Evolutionary conservation across 2,888 invertebrate species (phyloP).

Genomic region (Drosophila testacea): DNA sequence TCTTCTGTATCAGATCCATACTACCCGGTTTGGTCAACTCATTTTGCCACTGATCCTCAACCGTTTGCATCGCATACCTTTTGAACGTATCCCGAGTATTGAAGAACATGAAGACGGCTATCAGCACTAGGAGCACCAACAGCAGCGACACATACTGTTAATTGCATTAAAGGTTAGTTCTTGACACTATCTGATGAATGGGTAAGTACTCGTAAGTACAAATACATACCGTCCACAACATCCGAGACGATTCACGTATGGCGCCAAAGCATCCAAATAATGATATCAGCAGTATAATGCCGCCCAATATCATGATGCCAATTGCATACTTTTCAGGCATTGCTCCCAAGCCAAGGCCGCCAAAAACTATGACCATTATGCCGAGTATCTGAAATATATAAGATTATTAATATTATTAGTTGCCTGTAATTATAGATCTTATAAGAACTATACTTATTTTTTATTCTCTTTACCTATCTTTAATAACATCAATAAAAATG

Average conservation of each 20-base stretch:
- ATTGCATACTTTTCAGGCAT: slow-evolving; percentile 79
- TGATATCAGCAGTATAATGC: slow-evolving; percentile 73
- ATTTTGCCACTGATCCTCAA: slow-evolving; percentile 71
- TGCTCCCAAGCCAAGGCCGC: slow-evolving; percentile 77
- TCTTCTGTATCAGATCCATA: slow-evolving; percentile 75
- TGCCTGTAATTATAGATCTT: neutral
- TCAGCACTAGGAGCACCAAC: slow-evolving; percentile 67
- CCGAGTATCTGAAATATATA: slow-evolving; percentile 71
- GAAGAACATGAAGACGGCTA: slow-evolving; percentile 64
- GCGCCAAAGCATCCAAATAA: slow-evolving; percentile 81
- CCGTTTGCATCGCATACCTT: slow-evolving; percentile 68
- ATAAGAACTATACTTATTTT: no score
- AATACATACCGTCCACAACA: slow-evolving; percentile 77
- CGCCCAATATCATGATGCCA: slow-evolving; percentile 74
- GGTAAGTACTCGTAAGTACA: neutral
- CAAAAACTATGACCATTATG: slow-evolving; percentile 72
- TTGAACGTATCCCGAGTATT: slow-evolving; percentile 73
- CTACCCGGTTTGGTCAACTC: slow-evolving; percentile 71
- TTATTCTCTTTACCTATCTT: no score
- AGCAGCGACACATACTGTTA: slow-evolving; percentile 70
- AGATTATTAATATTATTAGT: neutral
- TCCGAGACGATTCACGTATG: slow-evolving; percentile 77
- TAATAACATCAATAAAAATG: neutral
- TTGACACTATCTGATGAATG: neutral
- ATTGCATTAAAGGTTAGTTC: slow-evolving; percentile 9